phyloP scores from a whole-genome alignment of 2,113 vertebrate genomes.

The Solenodon paradoxus region DNA sequence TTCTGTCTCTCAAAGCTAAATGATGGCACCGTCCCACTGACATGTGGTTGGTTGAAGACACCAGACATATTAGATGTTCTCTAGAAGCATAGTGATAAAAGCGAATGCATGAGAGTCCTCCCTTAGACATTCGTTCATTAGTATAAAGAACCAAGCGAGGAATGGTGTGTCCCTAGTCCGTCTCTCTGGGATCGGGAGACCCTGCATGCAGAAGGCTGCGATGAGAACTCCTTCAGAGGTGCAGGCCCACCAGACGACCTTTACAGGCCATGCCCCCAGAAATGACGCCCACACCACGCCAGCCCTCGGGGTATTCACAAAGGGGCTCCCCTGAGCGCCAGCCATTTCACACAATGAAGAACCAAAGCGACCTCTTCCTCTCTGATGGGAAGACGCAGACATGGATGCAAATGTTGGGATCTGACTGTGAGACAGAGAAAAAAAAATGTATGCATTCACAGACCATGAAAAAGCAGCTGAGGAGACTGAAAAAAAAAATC shows the following conservation, averaged over 20 bases:
- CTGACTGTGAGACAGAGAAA: rapidly evolving
- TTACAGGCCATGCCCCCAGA: too few species aligned
- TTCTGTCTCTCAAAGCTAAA: neutral
- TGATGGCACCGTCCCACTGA: neutral
- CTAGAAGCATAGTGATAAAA: neutral
- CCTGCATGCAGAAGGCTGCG: too few species aligned
- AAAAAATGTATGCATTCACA: neutral
- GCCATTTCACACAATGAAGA: neutral
- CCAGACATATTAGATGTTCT: too few species aligned
- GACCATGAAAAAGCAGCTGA: too few species aligned
- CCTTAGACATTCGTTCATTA: neutral
- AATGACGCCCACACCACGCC: neutral
- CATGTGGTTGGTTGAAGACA: rapidly evolving
- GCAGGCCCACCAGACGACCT: too few species aligned
- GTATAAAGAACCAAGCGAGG: neutral
- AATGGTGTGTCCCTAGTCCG: neutral
- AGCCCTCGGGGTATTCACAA: too few species aligned
- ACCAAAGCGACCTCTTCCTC: neutral
- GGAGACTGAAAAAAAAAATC: too few species aligned
- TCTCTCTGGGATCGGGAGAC: neutral
- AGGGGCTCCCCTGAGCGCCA: neutral
- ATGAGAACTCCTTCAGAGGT: too few species aligned
- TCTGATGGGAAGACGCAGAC: neutral
- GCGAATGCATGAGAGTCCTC: neutral
- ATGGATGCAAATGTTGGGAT: neutral